Evolutionary conservation across 2,113 vertebrate species (phyloP), one percentile per base, ranked within the genome.

Genomic region (Hippoglossus stenolepis): DNA sequence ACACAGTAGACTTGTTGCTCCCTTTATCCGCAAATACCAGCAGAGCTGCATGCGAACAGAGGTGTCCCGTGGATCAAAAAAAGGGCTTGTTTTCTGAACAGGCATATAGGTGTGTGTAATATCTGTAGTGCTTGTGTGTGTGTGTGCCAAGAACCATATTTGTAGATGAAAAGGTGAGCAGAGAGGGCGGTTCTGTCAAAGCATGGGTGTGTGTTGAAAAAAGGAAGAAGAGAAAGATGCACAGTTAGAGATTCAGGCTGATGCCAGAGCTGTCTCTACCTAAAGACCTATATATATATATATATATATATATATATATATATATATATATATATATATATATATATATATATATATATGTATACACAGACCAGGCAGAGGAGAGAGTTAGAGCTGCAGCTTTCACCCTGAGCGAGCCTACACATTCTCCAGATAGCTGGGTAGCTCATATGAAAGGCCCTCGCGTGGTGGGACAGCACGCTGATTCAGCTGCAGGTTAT

Each of bases 401-500:
- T 68, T 60, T 66, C 65, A 70, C 72, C 73, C 80, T 14, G 66
- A 78, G 72, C 4, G 43, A 64, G 76, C 59, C 62, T 23, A 53
- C 77, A 31, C 82, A 87, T 90, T 90, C 86, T 87, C 79, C 28
- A 71, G 76, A 92, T 89, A 73, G 72, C 65, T 86, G 83, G 60
- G 75, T 17, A 67, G 78, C 82, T 85, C 79, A 65, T 73, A 78
- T 87, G 81, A 91, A 88, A 90, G 78, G 80, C 77, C 47, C 83
- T 87, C 65, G 82, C 80, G 38, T 91, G 90, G 84, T 66, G 80
- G 90, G 93, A 84, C 90, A 87, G 91, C 87, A 77, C 84, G 93
- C 92, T 94, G 92, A 92, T 92, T 93, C 93, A 94, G 93, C 94
- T 94, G 94, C 86, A 94, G 92, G 90, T 91, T 94, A 94, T 93